Conservation (phyloP, 2,113 vertebrate species). For the Seriola aureovittata region DNA sequence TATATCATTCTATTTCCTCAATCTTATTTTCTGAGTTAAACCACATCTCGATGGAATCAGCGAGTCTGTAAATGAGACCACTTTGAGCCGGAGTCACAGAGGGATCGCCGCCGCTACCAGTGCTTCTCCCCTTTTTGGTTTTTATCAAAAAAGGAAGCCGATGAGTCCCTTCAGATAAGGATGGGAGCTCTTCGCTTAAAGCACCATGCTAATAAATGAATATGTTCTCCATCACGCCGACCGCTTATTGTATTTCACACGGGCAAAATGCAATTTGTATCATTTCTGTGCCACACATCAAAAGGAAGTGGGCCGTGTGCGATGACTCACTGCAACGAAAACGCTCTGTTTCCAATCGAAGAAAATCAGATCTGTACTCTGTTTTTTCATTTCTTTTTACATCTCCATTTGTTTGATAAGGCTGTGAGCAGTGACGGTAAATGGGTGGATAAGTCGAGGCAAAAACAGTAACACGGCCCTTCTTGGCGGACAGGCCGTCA, state of each 20-base stretch:
- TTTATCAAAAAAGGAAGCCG: constrained; percentile 68
- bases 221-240: constrained; percentile 77
- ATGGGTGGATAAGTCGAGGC: constrained; percentile 63
- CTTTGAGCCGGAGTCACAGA: constrained; percentile 46
- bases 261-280: constrained; percentile 80
- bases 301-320: constrained; percentile 68
- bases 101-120: constrained; percentile 23
- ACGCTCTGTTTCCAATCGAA: constrained; percentile 79
- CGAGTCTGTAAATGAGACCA: constrained; percentile 69
- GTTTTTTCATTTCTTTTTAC: constrained; percentile 63
- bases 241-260: constrained; percentile 78
- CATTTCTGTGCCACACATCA: constrained; percentile 70
- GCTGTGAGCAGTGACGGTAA: constrained; percentile 73
- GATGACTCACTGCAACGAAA: constrained; percentile 75
- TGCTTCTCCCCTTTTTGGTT: constrained; percentile 43
- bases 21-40: constrained; percentile 69
- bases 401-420: constrained; percentile 73
- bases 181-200: constrained; percentile 64
- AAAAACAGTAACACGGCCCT: constrained; percentile 41
- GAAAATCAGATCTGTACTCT: constrained; percentile 74
- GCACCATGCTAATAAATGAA: constrained; percentile 72
- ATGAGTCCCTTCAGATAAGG: constrained; percentile 76
- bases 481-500: constrained; percentile 52
- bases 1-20: constrained; percentile 27
- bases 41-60: constrained; percentile 59